These are phyloP conservation scores for Neodiprion fabricii DNA, from an alignment of 1,140 invertebrate genomes.

Conservation along the genomic window DNA sequence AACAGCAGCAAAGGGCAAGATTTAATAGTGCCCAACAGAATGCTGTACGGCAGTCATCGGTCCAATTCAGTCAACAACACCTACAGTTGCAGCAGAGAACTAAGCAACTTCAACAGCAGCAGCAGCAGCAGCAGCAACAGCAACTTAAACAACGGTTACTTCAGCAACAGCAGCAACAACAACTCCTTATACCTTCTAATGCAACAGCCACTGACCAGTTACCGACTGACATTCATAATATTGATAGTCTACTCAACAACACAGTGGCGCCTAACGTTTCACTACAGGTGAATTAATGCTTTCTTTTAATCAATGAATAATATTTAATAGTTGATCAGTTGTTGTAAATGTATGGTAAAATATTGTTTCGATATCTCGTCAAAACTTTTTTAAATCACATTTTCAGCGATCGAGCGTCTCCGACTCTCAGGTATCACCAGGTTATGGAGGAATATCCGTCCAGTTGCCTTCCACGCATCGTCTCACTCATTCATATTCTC, in stretches of 20 bases:
- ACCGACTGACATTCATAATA: slow-evolving; percentile 72
- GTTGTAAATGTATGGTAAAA: background rate
- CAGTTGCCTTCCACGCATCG: slow-evolving; percentile 59
- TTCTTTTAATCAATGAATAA: background rate
- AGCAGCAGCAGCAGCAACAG: slow-evolving; percentile 49
- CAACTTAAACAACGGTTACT: slow-evolving; percentile 67
- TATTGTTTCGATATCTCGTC: slow-evolving; percentile 14
- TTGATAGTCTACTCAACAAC: slow-evolving; percentile 79
- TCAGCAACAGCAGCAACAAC: slow-evolving; percentile 76
- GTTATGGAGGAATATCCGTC: slow-evolving; percentile 63
- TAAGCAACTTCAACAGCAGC: slow-evolving; percentile 39
- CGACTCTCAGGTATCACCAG: slow-evolving; percentile 76
- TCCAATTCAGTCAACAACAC: slow-evolving; percentile 50
- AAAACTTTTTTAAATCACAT: background rate
- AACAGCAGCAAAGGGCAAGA: slow-evolving; percentile 52
- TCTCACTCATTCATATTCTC: slow-evolving; percentile 58
- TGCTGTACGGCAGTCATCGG: slow-evolving; percentile 44
- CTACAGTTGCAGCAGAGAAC: slow-evolving; percentile 52
- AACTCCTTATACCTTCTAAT: slow-evolving; percentile 71
- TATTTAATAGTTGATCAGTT: no score
- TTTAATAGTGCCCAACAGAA: slow-evolving; percentile 45
- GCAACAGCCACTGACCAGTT: slow-evolving; percentile 69
- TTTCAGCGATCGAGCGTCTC: slow-evolving; percentile 72
- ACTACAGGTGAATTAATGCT: slow-evolving; percentile 60
- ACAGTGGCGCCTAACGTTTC: slow-evolving; percentile 84